A percentile compares a stretch with the other conserved stretches of the same genome.
These are phyloP conservation scores for Plecturocebus donacophilus DNA, from an alignment of 2,113 vertebrate genomes.

Conservation along the genomic window DNA sequence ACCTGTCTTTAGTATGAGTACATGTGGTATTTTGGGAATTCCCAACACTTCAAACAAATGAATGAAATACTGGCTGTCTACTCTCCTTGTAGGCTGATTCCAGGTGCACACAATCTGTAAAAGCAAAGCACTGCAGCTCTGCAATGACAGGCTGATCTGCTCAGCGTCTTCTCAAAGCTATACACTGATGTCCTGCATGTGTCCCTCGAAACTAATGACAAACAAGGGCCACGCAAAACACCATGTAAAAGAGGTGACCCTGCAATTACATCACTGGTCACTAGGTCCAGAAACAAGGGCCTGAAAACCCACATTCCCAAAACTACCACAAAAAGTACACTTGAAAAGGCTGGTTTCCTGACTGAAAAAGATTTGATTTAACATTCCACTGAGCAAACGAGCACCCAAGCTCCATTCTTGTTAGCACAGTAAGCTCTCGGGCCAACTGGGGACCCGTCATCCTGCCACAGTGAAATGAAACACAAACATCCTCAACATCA, in stretches of 20 bases:
- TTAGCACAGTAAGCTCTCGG: fast-evolving
- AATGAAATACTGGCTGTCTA: fast-evolving
- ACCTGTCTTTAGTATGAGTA: not conserved
- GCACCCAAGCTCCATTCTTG: fast-evolving
- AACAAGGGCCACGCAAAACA: no score
- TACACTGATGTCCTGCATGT: fast-evolving
- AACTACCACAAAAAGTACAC: not conserved
- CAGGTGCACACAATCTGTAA: fast-evolving
- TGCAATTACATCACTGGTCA: no score
- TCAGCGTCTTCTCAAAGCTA: not conserved
- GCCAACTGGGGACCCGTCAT: no score
- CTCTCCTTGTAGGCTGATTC: not conserved
- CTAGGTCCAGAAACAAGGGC: not conserved
- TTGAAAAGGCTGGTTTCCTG: not conserved
- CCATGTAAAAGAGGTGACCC: not conserved
- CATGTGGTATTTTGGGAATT: not conserved
- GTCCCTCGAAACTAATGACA: not conserved
- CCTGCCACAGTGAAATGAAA: fast-evolving
- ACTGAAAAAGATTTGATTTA: not conserved
- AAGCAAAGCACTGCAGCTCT: not conserved
- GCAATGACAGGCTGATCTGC: no score
- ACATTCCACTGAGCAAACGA: not conserved
- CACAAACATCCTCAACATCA: fast-evolving
- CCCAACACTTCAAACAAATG: not conserved
- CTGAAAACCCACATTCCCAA: fast-evolving